Evolutionary conservation across 92 coral and sea anemone genomes (phyloP), one percentile per base, ranked within the genome.

Genomic region (Heliopora coerulea): DNA sequence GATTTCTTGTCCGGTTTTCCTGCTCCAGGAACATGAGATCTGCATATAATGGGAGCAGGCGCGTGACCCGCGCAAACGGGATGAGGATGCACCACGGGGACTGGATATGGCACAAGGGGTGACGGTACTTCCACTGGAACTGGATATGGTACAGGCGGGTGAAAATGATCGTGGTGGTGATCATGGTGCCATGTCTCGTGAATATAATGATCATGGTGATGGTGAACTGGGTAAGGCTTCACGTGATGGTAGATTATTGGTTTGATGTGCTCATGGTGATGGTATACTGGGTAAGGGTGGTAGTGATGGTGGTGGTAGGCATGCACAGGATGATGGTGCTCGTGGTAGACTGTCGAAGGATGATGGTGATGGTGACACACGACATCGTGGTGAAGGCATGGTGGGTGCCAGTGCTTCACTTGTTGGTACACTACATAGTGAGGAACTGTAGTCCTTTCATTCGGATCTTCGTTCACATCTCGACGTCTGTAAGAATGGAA

Each of bases 371-470:
- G 77, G 63, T 70, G 77, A 34, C 77, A 70, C 21, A 31, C 40
- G 11, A 27, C 26, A 37, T 58, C 54, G 25, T 70, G 0, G 52
- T 70, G 77, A 70, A 30, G 52, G 49, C 77, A 70, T 70, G 77
- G 77, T 54, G 77, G 77, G 68, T 93, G 85, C 88, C 91, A 91
- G 73, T 89, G 91, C 44, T 91, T 65, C 39, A 75, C 87, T 28
- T 74, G 83, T 83, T 90, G 89, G 75, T 95, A 91, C 54, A 90
- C 86, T 79, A 24, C 32, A 50, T 70, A 70, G 37, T 70, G 77
- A 3, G 77, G 77, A 12, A 70, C 77, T 24, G 31, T 70, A 15
- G 28, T 34, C 33, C 18, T 52, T 32, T 52, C n/a, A 4, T 31
- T 50, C 26, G n/a, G 25, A 30, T 50, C 28, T 3, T 56, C 61